Percentiles rank a stretch among this genome's conserved stretches.
Evolutionary conservation across 2,113 vertebrate species (phyloP).

Genomic region (Forbesichthys papilliferus): DNA sequence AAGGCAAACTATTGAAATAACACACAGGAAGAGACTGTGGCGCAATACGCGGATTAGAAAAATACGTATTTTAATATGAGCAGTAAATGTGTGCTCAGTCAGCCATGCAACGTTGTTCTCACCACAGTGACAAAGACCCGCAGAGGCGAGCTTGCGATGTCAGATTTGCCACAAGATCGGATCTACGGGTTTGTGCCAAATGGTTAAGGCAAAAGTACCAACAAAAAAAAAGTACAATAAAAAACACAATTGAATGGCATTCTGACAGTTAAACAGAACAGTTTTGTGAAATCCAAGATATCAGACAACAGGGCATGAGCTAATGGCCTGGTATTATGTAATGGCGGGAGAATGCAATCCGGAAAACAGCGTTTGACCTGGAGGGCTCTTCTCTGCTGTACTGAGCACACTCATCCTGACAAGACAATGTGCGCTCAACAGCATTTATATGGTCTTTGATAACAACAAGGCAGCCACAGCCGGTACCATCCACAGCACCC

Average conservation of each 20-base stretch:
- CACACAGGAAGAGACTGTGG: neutral
- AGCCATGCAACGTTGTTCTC: constrained; percentile 59
- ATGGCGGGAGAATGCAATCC: neutral
- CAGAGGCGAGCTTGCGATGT: constrained; percentile 98
- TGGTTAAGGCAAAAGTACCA: constrained; percentile 77
- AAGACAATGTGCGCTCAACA: neutral
- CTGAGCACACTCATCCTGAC: neutral
- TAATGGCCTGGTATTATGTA: neutral
- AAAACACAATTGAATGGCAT: neutral
- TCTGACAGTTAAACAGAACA: neutral
- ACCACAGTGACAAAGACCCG: constrained; percentile 98
- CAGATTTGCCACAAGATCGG: constrained; percentile 98
- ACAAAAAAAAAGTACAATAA: constrained; percentile 28
- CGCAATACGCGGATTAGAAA: neutral
- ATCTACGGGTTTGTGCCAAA: constrained; percentile 99
- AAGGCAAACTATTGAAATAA: neutral
- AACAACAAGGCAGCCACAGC: neutral
- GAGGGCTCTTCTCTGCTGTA: neutral
- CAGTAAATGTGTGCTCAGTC: neutral
- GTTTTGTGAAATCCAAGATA: neutral
- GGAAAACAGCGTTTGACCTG: constrained; percentile 4
- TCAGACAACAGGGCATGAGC: neutral
- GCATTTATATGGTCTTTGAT: neutral
- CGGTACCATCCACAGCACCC: neutral
- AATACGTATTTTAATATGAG: neutral